Conservation (phyloP, 2,797 vertebrate genomes). For the Coilia nasus region DNA sequence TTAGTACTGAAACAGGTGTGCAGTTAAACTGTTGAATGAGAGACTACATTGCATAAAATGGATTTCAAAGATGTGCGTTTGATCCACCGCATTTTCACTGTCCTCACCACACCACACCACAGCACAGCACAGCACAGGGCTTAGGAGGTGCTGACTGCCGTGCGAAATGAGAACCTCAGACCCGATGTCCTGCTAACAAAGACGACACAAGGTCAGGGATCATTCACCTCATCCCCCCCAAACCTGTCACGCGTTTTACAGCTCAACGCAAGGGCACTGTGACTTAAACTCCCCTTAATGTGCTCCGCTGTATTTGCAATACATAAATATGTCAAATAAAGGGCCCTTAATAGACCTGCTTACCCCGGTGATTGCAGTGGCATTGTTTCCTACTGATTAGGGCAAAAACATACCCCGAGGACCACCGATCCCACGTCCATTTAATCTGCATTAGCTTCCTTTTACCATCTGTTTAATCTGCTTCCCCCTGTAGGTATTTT, state of each 20-base stretch:
- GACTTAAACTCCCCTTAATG: constrained; percentile 93
- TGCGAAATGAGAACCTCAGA: background rate
- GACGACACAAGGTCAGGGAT: constrained; percentile 31
- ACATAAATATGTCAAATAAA: constrained; percentile 97
- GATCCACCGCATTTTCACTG: background rate
- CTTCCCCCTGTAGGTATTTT: constrained; percentile 96
- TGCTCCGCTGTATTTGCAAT: constrained; percentile 92
- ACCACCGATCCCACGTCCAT: constrained; percentile 89
- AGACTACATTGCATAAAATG: background rate
- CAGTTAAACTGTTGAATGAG: background rate
- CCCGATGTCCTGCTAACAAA: constrained; percentile 7
- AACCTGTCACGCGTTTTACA: constrained; percentile 61
- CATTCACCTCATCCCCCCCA: constrained; percentile 42
- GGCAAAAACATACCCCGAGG: constrained; percentile 89
- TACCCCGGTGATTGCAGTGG: constrained; percentile 93
- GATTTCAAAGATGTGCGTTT: background rate
- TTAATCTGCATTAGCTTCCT: constrained; percentile 98
- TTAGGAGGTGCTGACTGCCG: background rate
- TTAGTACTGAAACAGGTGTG: background rate
- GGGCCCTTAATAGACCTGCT: constrained; percentile 98
- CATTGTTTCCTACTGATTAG: constrained; percentile 99
- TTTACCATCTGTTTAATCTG: constrained; percentile 96
- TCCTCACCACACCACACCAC: background rate
- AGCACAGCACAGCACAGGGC: background rate
- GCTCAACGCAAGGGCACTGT: constrained; percentile 77